phyloP scores from a whole-genome alignment of 2,888 invertebrate species.

The Cheilosia urbana region DNA sequence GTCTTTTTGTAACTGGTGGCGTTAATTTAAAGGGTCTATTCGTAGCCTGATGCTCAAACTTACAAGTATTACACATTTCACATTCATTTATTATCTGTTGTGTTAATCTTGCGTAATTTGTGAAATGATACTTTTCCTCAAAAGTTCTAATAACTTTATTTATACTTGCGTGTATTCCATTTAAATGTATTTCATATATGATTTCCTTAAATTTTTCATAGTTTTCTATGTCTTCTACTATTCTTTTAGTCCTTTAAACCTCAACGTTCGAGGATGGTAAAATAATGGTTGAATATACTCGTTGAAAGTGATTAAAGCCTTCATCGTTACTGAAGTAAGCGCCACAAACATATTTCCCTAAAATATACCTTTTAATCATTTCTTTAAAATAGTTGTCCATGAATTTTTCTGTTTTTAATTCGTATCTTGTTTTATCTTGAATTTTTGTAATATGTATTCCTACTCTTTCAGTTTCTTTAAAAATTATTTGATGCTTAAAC shows the following conservation, averaged over 20 bases:
- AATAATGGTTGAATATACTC: conserved; percentile 16
- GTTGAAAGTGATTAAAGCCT: conserved; percentile 5
- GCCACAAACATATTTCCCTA: conserved; percentile 7
- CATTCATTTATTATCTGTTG: conserved; percentile 57
- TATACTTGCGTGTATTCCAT: conserved; percentile 9
- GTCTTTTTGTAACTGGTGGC: conserved; percentile 35
- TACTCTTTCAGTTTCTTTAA: conserved; percentile 26
- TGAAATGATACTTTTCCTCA: conserved; percentile 9
- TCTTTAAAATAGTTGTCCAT: conserved; percentile 3
- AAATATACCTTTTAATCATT: conserved; percentile 18
- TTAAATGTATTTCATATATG: too few relatives aligned
- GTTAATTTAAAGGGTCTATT: conserved; percentile 16
- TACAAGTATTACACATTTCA: conserved; percentile 64
- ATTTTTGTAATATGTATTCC: conserved; percentile 20
- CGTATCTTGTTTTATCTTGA: conserved; percentile 1
- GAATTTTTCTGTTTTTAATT: conserved; percentile 12
- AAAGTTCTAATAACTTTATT: conserved; percentile 21
- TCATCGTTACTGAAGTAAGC: conserved; percentile 30
- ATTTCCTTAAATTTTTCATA: too few relatives aligned
- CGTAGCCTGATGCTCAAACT: conserved; percentile 56
- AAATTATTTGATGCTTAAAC: conserved; percentile 18
- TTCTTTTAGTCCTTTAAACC: conserved; percentile 1
- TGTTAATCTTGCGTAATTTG: conserved; percentile 49
- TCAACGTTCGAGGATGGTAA: conserved; percentile 7
- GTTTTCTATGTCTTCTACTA: not conserved